Evolutionary conservation across 2,888 invertebrate species (phyloP).

Genomic region (Protonemura montana): DNA sequence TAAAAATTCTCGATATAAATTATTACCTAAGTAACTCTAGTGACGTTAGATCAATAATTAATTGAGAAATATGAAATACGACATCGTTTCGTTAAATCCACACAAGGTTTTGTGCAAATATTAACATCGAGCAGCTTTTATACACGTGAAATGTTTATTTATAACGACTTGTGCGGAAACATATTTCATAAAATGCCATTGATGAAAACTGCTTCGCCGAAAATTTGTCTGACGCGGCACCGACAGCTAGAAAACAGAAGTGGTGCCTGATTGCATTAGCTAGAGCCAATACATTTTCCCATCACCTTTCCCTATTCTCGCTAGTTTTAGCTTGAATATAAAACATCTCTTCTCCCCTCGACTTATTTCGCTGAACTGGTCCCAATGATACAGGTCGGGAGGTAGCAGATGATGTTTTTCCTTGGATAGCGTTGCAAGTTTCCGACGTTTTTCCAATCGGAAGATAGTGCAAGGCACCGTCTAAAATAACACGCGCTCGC

Average conservation of each 20-base stretch:
- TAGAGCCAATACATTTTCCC: background rate
- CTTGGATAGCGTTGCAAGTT: background rate
- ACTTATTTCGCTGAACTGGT: background rate
- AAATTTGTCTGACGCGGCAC: background rate
- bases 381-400: background rate
- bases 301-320: no score
- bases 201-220: background rate
- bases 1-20: background rate
- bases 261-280: background rate
- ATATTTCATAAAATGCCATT: background rate
- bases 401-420: background rate
- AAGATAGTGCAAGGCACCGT: background rate
- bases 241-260: background rate
- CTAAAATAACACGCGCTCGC: background rate
- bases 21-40: background rate
- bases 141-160: background rate
- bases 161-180: background rate
- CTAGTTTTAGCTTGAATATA: no score
- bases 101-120: background rate
- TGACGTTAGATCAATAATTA: background rate
- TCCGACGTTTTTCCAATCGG: background rate
- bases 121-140: background rate
- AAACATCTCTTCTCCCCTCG: no score
- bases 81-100: background rate
- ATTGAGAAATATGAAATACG: background rate